Base-by-base conservation (phyloP, 2,888 invertebrate species). In the Cephus nigrinus region DNA sequence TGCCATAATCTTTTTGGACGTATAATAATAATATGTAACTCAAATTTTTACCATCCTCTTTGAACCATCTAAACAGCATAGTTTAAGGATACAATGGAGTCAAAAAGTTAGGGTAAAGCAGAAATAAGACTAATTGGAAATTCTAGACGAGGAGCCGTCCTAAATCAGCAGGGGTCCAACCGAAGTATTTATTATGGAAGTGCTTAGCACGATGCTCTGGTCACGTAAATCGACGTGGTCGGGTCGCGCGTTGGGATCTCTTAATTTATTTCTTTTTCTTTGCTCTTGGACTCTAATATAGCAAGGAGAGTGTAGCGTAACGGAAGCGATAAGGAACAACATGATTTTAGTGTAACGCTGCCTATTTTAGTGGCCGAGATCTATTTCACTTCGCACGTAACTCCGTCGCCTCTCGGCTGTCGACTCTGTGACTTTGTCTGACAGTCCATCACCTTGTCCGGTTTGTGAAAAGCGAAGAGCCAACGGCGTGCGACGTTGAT, bases 361-460 rank as follows among this genome's bases (percentile, higher is more conserved):
- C 75, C 75, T 55, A 55, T 55, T 55, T 55, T 55, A 55, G 40
- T 55, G 40, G 2, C 40, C 23, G 81, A 31, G 81, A 76, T 85
- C 89, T 90, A 90, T 90, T 90, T 90, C 86, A 85, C 85, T 84
- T 85, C 84, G 83, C 84, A 84, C 86, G 84, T 85, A 86, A 87
- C 84, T 86, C 86, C 82, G 88, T 91, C 91, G 88, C 84, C 85
- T 88, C 74, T 35, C 84, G 81, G 81, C 84, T 86, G 88, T 88
- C 86, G 88, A 85, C 87, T 86, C 87, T 84, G 80, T 84, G 86
- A 84, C 85, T 86, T 80, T 82, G 85, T 84, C 84, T 85, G 88
- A 89, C 90, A 85, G 88, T 90, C 87, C 88, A 89, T 90, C 90
- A 89, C 88, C 88, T 85, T 85, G 79, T 82, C 80, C 81, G 69